phyloP scores from a whole-genome alignment of 2,797 vertebrate species.

The Gymnodraco acuticeps region DNA sequence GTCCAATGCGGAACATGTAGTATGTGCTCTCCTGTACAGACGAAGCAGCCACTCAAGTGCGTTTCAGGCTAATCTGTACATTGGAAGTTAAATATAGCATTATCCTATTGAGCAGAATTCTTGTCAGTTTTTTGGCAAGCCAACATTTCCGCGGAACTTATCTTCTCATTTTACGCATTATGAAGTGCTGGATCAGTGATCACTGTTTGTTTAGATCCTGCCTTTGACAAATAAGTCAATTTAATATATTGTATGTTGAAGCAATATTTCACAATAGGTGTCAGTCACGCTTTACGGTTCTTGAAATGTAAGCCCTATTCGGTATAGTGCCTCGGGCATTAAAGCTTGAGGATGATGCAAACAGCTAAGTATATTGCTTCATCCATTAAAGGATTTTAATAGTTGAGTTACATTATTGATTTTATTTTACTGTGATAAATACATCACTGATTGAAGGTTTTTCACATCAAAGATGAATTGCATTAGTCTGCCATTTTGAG shows the following conservation, averaged over 20 bases:
- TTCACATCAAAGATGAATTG: slow-evolving; percentile 77
- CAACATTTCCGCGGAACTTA: slow-evolving; percentile 17
- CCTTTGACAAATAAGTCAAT: slow-evolving; percentile 38
- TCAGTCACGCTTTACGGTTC: slow-evolving; percentile 74
- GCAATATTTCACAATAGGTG: slow-evolving; percentile 69
- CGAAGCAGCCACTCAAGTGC: slow-evolving; percentile 46
- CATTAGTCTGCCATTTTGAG: slow-evolving; percentile 76
- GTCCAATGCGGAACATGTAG: slow-evolving; percentile 38
- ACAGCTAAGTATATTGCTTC: slow-evolving; percentile 85
- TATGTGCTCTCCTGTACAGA: slow-evolving; percentile 35
- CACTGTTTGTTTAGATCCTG: slow-evolving; percentile 29
- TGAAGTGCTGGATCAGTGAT: slow-evolving; percentile 16
- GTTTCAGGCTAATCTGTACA: slow-evolving; percentile 11
- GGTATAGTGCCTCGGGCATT: slow-evolving; percentile 73
- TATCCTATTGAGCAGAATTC: background rate
- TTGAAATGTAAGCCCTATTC: slow-evolving; percentile 66
- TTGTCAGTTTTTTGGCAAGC: background rate
- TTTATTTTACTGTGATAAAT: slow-evolving; percentile 88
- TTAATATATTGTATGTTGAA: slow-evolving; percentile 46
- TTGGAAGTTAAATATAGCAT: background rate
- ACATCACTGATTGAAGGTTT: slow-evolving; percentile 86
- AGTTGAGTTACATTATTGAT: slow-evolving; percentile 86
- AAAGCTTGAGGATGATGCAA: slow-evolving; percentile 83
- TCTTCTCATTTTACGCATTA: background rate
- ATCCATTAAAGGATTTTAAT: slow-evolving; percentile 89